Evolutionary conservation across 2,888 invertebrate species (phyloP).

Genomic region (Tuberolachnus salignus): DNA sequence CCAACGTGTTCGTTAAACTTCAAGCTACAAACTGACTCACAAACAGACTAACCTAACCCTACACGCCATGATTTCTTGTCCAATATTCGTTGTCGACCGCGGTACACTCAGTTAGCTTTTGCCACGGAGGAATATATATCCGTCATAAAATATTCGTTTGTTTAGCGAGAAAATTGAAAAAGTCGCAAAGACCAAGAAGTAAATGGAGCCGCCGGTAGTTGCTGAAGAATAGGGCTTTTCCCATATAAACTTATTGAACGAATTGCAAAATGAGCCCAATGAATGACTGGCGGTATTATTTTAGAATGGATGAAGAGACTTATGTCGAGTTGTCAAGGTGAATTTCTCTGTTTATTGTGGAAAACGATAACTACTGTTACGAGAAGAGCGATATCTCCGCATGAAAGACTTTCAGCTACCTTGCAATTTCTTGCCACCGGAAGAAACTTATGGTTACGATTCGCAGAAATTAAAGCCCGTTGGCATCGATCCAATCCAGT

Average conservation of each 20-base stretch:
- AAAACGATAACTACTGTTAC: conserved; percentile 56
- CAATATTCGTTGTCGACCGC: conserved; percentile 16
- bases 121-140: conserved; percentile 15
- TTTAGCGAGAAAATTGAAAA: conserved; percentile 6
- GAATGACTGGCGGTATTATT: conserved; percentile 31
- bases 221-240: conserved; percentile 31
- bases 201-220: neutral
- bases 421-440: conserved; percentile 60
- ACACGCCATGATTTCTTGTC: conserved; percentile 17
- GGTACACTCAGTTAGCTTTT: conserved; percentile 17
- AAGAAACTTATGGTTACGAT: too few relatives aligned
- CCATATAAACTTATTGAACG: conserved; percentile 29
- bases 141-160: conserved; percentile 6
- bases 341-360: conserved; percentile 16
- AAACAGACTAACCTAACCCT: too few relatives aligned
- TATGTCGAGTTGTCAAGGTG: conserved; percentile 6
- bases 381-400: conserved; percentile 59
- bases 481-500: too few relatives aligned
- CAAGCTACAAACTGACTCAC: too few relatives aligned
- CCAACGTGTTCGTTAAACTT: too few relatives aligned
- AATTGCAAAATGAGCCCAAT: conserved; percentile 17
- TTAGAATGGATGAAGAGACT: conserved; percentile 22
- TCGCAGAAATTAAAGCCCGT: too few relatives aligned
- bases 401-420: conserved; percentile 59
- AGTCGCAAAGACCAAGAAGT: conserved; percentile 14